Evolutionary conservation across 2,888 invertebrate genomes (phyloP), one percentile per base, ranked within the genome.

Genomic region (Drosophila anceps): DNA sequence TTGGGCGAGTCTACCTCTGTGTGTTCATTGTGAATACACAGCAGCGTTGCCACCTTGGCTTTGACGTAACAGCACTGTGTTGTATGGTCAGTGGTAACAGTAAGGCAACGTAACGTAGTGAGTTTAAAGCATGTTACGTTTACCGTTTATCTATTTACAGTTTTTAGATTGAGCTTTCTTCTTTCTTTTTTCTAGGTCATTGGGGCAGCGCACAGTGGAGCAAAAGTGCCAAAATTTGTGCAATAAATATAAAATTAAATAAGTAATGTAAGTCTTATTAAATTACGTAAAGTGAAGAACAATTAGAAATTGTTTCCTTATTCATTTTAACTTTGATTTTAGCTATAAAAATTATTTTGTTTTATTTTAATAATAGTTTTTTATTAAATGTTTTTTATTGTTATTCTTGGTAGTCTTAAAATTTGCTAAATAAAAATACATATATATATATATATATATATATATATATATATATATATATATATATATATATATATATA

Each of bases 201-300:
- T 79, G 68, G 79, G 76, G 62, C 76, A 79, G 29, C 27, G 58
- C 20, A 79, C 68, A 80, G 67, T 80, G 80, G 51, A 9, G 12
- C 13, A 39, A 48, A 20, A 15, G 1, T 2, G n/a, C 3, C 1
- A 7, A 27, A 13, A 43, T 27, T 4, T 1, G 6, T 10, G 53
- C 35, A 33, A 51, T 8, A 15, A 4, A 18, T 7, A 3, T 10
- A 24, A n/a, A 39, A n/a, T 10, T 8, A n/a, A 18, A 18, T 29
- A 18, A 24, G 12, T n/a, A n/a, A n/a, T n/a, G n/a, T n/a, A 5
- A 37, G 12, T 29, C n/a, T 10, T 29, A 48, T 0, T 10, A 4
- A 48, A n/a, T 15, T 43, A 18, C 20, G 2, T 31, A 31, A 24
- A 24, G 24, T 31, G 29, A 31, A 0, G 7, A 31, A 31, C 29